Evolutionary conservation across 1,140 invertebrate genomes (phyloP), one percentile per base, ranked within the genome.

Genomic region (Drosophila paulistorum): DNA sequence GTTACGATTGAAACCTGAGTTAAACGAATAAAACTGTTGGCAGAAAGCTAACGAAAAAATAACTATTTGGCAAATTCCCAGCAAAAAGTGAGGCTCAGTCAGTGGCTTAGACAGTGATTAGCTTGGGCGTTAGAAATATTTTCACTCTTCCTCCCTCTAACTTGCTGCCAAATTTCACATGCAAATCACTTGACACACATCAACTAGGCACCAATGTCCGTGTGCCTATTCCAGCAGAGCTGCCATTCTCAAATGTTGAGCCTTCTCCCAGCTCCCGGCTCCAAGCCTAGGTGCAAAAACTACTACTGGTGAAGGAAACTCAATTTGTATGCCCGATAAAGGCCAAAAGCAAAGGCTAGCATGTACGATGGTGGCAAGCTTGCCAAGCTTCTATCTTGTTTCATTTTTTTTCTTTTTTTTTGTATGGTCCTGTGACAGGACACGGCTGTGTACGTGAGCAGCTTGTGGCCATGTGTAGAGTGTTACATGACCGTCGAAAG

Each of bases 391-490:
- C 42, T 65, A 55, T 61, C 73, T 77, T 65, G 77, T 51, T 51
- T 23, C 10, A 17, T 17, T 17, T 33, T n/a, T 9, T 39, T 13
- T 14, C n/a, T 42, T 11, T 1, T 41, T 61, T 9, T 61, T 30
- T 11, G 7, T 3, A 51, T 39, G 42, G 74, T 81, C 68, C 82
- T 86, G 65, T 86, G 82, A 86, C 82, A 85, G 79, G 78, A 81
- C 82, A 85, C 82, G 45, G 82, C 82, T 75, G 65, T 9, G 59
- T 72, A 82, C 83, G 83, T 85, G 82, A 75, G 69, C 71, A 70
- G 65, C 67, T 71, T 45, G 58, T 39, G 72, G 70, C 83, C 45
- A 51, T 51, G 45, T 51, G 45, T 51, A 51, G 79, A 76, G 74
- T 79, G 81, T 75, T 81, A 69, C 68, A 83, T 79, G 66, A 51